These are phyloP conservation scores for Papilio demoleus DNA, from an alignment of 2,888 invertebrate genomes.

Conservation along the genomic window DNA sequence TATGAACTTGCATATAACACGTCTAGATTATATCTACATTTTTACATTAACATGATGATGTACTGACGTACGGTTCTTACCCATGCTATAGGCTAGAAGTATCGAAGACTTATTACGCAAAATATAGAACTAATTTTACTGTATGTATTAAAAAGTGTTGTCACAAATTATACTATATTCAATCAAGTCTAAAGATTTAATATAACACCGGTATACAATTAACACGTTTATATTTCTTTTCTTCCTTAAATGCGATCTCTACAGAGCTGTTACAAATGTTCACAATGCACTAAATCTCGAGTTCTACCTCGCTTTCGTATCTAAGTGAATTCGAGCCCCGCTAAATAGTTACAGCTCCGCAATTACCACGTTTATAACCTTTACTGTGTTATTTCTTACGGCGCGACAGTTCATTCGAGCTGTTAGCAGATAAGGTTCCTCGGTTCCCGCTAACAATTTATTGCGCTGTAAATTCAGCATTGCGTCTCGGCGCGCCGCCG, in stretches of 20 bases:
- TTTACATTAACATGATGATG: not conserved
- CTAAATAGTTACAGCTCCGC: constrained; percentile 49
- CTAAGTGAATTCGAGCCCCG: constrained; percentile 36
- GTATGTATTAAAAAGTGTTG: too few species aligned
- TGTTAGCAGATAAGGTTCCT: constrained; percentile 72
- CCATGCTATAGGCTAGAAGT: too few species aligned
- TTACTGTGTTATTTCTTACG: constrained; percentile 56
- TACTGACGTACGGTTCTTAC: too few species aligned
- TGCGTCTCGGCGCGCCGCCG: constrained; percentile 48
- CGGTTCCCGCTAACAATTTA: constrained; percentile 72
- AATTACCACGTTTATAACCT: constrained; percentile 53
- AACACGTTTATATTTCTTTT: constrained; percentile 44
- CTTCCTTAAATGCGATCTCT: constrained; percentile 51
- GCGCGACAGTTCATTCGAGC: constrained; percentile 75
- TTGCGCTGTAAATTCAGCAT: constrained; percentile 71
- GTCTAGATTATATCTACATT: not conserved
- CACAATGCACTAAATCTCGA: constrained; percentile 53
- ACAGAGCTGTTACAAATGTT: constrained; percentile 29
- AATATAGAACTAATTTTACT: too few species aligned
- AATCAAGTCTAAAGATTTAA: not conserved
- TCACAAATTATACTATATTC: not conserved
- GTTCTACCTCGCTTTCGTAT: constrained; percentile 55
- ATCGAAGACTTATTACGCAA: too few species aligned
- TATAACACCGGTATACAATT: not conserved
- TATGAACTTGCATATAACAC: not conserved